phyloP scores from a whole-genome alignment of 2,797 vertebrate species.

The Sandelia bainsii region DNA sequence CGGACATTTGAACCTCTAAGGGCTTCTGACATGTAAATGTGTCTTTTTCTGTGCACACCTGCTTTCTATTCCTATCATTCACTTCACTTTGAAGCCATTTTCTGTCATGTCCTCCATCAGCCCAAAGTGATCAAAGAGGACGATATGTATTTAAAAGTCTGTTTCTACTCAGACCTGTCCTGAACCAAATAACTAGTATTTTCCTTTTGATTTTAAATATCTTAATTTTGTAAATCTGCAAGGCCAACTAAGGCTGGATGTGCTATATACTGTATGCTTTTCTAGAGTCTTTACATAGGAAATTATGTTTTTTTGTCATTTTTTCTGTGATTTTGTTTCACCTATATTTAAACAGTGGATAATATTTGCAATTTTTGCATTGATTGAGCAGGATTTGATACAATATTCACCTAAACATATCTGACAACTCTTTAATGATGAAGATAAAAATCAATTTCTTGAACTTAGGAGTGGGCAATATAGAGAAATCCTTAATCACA shows the following conservation, averaged over 20 bases:
- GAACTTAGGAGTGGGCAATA: neutral
- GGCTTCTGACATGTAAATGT: constrained; percentile 13
- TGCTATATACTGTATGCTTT: neutral
- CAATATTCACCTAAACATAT: neutral
- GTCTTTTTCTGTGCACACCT: constrained; percentile 32
- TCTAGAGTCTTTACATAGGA: neutral
- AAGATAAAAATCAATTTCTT: neutral
- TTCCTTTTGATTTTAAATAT: neutral
- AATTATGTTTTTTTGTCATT: neutral
- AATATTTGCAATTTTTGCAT: neutral
- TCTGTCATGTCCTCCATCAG: constrained; percentile 35
- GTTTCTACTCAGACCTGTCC: constrained; percentile 12
- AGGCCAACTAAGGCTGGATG: neutral
- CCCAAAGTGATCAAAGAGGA: constrained; percentile 26
- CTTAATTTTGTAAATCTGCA: neutral
- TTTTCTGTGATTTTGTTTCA: neutral
- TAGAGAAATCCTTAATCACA: neutral
- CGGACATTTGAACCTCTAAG: constrained; percentile 32
- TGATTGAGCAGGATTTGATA: neutral
- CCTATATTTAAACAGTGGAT: neutral
- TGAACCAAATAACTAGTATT: constrained; percentile 10
- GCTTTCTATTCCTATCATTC: constrained; percentile 27
- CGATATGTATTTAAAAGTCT: constrained; percentile 2
- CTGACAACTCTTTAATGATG: neutral
- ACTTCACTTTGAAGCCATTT: constrained; percentile 46